Base-by-base conservation (phyloP, 2,113 vertebrate species). In the Crocuta crocuta region DNA sequence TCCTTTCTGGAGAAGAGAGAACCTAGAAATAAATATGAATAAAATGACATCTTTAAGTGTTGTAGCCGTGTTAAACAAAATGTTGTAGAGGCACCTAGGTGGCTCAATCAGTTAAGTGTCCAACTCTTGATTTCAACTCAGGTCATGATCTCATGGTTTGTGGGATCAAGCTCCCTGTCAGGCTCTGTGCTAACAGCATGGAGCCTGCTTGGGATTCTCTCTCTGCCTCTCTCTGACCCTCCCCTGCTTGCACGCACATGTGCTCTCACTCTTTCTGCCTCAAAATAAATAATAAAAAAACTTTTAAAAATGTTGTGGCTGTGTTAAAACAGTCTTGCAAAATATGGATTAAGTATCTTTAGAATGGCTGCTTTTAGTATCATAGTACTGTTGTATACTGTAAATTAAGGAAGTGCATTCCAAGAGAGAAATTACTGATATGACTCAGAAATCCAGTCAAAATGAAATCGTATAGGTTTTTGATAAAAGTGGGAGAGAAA, bases 311-410 rank as follows among this genome's bases (percentile, higher is more conserved):
- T 96, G 35, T 74, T 81, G 45, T 66, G 58, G 23, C 35, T 88
- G 35, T 82, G 23, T 76, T 24, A 0, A 83, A 70, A 2, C 73
- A 43, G 33, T 50, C 87, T 86, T 94, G 86, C 10, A 71, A 85
- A 94, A 84, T 93, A 89, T n/a, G 24, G 89, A 96, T 80, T 39
- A 90, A 94, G 16, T 10, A 55, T 39, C 53, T 33, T 73, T 91
- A 71, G 33, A 79, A 84, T 65, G 71, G 8, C 68, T 93, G 45
- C 70, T 85, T 84, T 90, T 70, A 89, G 78, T 68, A 76, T 50
- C 50, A 93, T 12, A 50, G 61, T 85, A 68, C 58, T 58, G 3
- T 28, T 73, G 4, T 65, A 24, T 48, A 50, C 35, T 61, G 4
- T 53, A 94, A 96, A 91, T 73, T 81, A 70, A 87, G 28, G n/a